Evolutionary conservation across 2,888 invertebrate species (phyloP).

Genomic region (Anthophora plumipes): DNA sequence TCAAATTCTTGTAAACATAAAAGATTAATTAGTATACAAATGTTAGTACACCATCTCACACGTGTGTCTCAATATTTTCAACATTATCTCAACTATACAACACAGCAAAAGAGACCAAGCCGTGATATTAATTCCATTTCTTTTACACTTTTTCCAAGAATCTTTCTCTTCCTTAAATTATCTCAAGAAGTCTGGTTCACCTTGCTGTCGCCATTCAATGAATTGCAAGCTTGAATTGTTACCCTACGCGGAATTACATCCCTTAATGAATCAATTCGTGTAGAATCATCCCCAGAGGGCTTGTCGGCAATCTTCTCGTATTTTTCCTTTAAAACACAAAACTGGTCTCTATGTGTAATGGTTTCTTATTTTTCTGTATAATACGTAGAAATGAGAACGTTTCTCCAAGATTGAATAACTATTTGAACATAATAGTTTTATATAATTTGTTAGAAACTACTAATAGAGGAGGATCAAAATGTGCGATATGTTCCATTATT

Average conservation of each 20-base stretch:
- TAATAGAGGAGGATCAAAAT: too few species aligned
- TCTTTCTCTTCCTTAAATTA: conserved; percentile 49
- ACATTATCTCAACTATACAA: too few species aligned
- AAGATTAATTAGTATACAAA: too few species aligned
- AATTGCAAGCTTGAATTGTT: conserved; percentile 51
- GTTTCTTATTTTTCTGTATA: background rate
- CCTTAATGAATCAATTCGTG: conserved; percentile 51
- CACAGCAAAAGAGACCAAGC: too few species aligned
- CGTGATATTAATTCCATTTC: conserved; percentile 33
- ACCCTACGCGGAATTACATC: conserved; percentile 41
- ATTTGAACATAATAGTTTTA: too few species aligned
- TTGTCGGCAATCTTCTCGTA: conserved; percentile 37
- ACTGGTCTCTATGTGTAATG: background rate
- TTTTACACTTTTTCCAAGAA: conserved; percentile 9
- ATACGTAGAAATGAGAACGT: background rate
- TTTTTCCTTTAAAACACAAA: conserved; percentile 24
- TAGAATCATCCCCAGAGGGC: conserved; percentile 38
- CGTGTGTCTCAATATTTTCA: too few species aligned
- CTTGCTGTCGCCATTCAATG: conserved; percentile 20
- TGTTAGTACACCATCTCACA: too few species aligned
- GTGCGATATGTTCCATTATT: too few species aligned
- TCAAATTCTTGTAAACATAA: too few species aligned
- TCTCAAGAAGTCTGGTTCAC: conserved; percentile 11
- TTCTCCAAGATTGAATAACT: too few species aligned
- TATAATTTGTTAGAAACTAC: too few species aligned